Conservation (phyloP, 2,797 vertebrate genomes). For the Parauchenoglanis punctatus region DNA sequence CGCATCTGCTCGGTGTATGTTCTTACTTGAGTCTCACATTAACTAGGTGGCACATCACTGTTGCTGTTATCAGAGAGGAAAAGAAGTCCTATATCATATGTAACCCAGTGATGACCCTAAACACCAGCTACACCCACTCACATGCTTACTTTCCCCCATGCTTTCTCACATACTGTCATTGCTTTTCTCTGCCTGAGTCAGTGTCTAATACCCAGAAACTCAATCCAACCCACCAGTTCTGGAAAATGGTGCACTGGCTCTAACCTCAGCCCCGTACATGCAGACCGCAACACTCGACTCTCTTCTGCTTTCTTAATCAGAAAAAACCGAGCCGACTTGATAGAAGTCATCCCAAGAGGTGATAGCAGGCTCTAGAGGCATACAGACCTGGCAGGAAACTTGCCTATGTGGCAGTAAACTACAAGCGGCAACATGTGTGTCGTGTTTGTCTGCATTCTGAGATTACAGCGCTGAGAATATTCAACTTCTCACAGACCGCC, state of each 20-base stretch:
- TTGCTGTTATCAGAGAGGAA: conserved; percentile 45
- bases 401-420: conserved; percentile 60
- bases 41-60: conserved; percentile 47
- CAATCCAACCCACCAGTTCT: not conserved
- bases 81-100: not conserved
- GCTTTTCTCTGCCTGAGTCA: not conserved
- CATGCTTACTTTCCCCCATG: not conserved
- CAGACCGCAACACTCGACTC: conserved; percentile 2
- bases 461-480: conserved; percentile 27
- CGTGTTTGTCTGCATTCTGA: conserved; percentile 34
- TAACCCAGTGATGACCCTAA: conserved; percentile 13
- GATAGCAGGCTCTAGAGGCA: conserved; percentile 38
- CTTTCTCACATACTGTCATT: not conserved
- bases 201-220: not conserved
- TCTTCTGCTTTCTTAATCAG: not conserved
- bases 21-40: not conserved
- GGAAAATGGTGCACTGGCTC: conserved; percentile 14
- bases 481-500: conserved; percentile 2
- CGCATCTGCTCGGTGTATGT: not conserved
- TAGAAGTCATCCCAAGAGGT: conserved; percentile 32
- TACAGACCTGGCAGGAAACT: conserved; percentile 52
- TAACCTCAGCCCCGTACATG: conserved; percentile 12
- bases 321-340: not conserved
- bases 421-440: conserved; percentile 47
- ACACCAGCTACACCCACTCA: not conserved